phyloP scores from a whole-genome alignment of 2,888 invertebrate genomes.

The Drosophila mercatorum region DNA sequence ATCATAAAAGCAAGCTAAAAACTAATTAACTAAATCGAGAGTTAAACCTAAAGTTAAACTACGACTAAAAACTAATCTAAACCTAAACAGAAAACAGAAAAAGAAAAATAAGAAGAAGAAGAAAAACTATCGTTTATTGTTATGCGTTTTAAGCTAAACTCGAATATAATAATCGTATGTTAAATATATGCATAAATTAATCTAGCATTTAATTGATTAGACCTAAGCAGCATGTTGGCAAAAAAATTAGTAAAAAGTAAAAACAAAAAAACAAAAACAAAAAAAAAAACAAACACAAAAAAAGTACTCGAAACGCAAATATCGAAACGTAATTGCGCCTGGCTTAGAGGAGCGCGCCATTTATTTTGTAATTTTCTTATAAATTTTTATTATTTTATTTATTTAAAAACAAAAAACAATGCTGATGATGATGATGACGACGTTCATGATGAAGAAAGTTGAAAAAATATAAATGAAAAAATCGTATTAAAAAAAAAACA shows the following conservation, averaged over 20 bases:
- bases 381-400: constrained; percentile 75
- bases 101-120: constrained; percentile 23
- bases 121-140: constrained; percentile 68
- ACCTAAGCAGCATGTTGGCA: constrained; percentile 64
- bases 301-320: constrained; percentile 50
- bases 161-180: constrained; percentile 61
- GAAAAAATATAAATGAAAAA: constrained; percentile 73
- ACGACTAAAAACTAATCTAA: constrained; percentile 34
- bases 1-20: constrained; percentile 31
- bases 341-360: constrained; percentile 68
- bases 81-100: constrained; percentile 7
- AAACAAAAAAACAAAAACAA: constrained; percentile 28
- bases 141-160: constrained; percentile 76
- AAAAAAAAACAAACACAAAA: constrained; percentile 30
- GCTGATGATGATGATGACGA: constrained; percentile 58
- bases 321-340: constrained; percentile 63
- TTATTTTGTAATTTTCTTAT: constrained; percentile 68
- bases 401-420: constrained; percentile 55
- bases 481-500: constrained; percentile 65
- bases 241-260: constrained; percentile 40
- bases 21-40: constrained; percentile 40
- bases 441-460: constrained; percentile 60
- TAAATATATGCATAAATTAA: constrained; percentile 66
- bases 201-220: constrained; percentile 48
- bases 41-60: constrained; percentile 30